Conservation (phyloP, 1,140 invertebrate species). For the Meloidogyne hapla region DNA sequence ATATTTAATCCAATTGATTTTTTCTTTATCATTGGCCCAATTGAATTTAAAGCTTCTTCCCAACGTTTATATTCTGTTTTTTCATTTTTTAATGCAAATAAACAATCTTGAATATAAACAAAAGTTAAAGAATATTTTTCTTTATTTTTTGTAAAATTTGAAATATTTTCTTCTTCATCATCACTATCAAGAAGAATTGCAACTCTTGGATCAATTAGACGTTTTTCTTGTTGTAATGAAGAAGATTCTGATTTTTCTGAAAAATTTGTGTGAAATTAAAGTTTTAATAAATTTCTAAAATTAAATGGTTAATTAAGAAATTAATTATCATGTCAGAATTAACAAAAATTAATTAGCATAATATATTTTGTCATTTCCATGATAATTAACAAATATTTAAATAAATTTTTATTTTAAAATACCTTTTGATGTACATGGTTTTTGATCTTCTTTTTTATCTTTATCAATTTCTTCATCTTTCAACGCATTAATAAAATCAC, state of each 20-base stretch:
- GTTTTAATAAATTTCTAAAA: no score
- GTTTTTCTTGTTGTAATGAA: neutral
- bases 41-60: slow-evolving; percentile 12
- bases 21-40: slow-evolving; percentile 11
- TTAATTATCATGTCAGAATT: no score
- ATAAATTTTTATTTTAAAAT: neutral
- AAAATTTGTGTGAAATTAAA: no score
- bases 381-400: no score
- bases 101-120: slow-evolving; percentile 23
- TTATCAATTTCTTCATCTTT: neutral
- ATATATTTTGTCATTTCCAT: no score
- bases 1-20: slow-evolving; percentile 14
- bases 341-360: no score
- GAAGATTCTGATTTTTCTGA: neutral
- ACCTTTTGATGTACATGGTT: neutral
- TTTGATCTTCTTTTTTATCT: neutral
- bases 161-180: slow-evolving; percentile 13
- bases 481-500: slow-evolving; percentile 13
- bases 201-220: slow-evolving; percentile 10
- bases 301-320: no score
- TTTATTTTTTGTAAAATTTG: neutral
- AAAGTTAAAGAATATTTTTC: neutral
- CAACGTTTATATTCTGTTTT: slow-evolving; percentile 12
- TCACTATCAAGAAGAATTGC: slow-evolving; percentile 15
- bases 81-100: slow-evolving; percentile 5